These are phyloP conservation scores for Lindbergichthys nudifrons DNA, from an alignment of 2,797 vertebrate species.

Conservation along the genomic window DNA sequence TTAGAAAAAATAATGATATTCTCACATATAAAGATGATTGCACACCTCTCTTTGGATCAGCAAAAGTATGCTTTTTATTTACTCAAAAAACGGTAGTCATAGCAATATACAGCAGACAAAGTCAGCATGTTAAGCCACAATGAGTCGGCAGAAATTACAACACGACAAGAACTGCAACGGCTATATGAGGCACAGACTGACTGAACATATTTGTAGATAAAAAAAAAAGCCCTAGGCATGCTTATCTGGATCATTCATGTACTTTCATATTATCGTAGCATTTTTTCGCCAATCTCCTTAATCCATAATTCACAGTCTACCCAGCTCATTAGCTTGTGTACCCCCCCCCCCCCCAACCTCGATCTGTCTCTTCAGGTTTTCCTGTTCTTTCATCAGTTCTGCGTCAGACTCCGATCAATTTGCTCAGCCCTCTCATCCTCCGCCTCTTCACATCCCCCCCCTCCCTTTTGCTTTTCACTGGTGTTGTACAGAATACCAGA, in stretches of 20 bases:
- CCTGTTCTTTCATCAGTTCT: constrained; percentile 50
- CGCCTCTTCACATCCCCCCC: background rate
- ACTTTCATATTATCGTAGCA: constrained; percentile 5
- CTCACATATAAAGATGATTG: too few relatives aligned
- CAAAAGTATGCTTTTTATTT: too few relatives aligned
- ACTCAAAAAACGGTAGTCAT: background rate
- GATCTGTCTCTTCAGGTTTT: constrained; percentile 54
- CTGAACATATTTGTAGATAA: background rate
- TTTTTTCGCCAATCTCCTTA: background rate
- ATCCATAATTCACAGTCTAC: constrained; percentile 22
- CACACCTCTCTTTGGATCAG: too few relatives aligned
- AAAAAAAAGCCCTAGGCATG: background rate
- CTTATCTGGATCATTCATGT: background rate
- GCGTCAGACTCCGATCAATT: constrained; percentile 49
- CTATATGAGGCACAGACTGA: background rate
- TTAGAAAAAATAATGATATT: too few relatives aligned
- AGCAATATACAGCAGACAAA: background rate
- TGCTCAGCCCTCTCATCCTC: constrained; percentile 33
- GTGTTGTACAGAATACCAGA: background rate
- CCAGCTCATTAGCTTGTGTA: constrained; percentile 40
- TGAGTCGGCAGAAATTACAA: constrained; percentile 36
- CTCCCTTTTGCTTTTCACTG: background rate
- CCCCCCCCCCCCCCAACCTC: constrained; percentile 19
- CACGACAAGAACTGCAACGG: background rate
- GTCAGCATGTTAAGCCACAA: background rate